Conservation (phyloP, 1,140 invertebrate species). For the Tetragonula clypearis region DNA sequence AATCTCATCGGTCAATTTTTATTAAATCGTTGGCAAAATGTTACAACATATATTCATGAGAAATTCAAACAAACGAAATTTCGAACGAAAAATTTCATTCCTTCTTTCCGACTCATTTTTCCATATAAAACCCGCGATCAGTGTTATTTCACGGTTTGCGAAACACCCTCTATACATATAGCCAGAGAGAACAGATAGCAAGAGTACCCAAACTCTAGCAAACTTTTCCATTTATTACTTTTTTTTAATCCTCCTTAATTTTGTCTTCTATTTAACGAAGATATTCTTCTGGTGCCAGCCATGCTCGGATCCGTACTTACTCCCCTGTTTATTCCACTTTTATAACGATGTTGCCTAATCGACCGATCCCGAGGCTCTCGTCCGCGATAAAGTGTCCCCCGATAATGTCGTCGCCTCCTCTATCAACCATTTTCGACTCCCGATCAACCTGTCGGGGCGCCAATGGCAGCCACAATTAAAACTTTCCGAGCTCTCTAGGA, state of each 20-base stretch:
- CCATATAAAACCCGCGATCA: no score
- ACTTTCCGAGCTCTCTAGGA: constrained; percentile 13
- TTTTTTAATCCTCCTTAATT: neutral
- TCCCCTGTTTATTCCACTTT: neutral
- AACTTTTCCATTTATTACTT: neutral
- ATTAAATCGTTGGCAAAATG: no score
- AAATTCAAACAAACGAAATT: no score
- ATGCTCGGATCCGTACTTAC: neutral
- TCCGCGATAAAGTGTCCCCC: neutral
- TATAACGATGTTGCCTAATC: constrained; percentile 12
- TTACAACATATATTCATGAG: no score
- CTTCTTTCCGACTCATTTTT: no score
- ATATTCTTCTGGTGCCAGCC: neutral
- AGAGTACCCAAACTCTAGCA: neutral
- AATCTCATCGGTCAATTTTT: no score
- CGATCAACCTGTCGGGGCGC: neutral
- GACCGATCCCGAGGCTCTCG: neutral
- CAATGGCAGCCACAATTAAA: constrained; percentile 33
- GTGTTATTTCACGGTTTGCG: no score
- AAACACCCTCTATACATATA: neutral
- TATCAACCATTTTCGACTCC: neutral
- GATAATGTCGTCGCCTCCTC: constrained; percentile 38
- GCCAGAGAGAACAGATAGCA: neutral
- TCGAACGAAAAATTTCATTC: no score
- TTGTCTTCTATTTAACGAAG: neutral